A percentile compares a stretch with the other conserved stretches of the same genome.
These are phyloP conservation scores for Saccopteryx leptura DNA, from an alignment of 2,113 vertebrate genomes.

Conservation along the genomic window DNA sequence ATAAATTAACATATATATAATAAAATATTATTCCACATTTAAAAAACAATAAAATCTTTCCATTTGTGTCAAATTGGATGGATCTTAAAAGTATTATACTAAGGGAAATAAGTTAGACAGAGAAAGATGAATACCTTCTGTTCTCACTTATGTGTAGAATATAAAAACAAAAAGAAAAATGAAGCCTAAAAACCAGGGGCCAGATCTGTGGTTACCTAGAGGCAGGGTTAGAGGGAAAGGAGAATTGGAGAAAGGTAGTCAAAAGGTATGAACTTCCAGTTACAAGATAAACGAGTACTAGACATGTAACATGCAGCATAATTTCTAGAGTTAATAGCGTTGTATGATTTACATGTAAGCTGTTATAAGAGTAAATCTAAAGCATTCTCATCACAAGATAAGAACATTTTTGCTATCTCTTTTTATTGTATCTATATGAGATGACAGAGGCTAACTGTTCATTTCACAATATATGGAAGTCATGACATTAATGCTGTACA, in stretches of 20 bases:
- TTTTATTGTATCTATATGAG: neutral
- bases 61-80: neutral
- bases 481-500: neutral
- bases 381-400: neutral
- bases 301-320: neutral
- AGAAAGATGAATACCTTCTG: neutral
- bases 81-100: too few relatives aligned
- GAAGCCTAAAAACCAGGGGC: neutral
- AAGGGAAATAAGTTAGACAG: neutral
- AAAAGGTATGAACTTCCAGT: neutral
- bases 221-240: neutral
- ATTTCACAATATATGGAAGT: constrained; percentile 8
- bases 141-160: neutral
- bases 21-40: neutral
- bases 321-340: neutral
- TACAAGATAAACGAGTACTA: neutral
- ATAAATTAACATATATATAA: neutral
- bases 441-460: neutral
- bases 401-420: neutral
- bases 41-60: neutral
- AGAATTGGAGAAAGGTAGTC: neutral
- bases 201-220: neutral
- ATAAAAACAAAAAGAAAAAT: neutral
- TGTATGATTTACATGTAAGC: neutral
- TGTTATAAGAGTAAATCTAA: neutral